A percentile compares a stretch with the other conserved stretches of the same genome.
Evolutionary conservation across 2,888 invertebrate genomes (phyloP).

Genomic region (Hanleya hanleyi): DNA sequence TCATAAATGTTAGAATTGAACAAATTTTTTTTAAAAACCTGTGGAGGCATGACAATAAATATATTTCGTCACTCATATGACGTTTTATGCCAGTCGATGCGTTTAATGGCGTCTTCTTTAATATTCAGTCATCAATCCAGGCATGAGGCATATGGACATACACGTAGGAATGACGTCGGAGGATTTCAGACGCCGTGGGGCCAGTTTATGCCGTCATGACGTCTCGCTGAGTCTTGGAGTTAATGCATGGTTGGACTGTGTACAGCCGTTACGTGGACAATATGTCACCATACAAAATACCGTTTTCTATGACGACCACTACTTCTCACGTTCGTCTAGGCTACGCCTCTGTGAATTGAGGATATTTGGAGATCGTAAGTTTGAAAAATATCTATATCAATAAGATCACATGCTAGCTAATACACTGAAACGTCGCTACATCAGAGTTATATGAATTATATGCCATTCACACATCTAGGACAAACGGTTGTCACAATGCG

Average conservation of each 20-base stretch:
- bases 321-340: neutral
- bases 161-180: constrained; percentile 2
- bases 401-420: too few species aligned
- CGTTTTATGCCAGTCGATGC: neutral
- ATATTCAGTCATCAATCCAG: neutral
- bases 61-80: neutral
- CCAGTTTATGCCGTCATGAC: neutral
- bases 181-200: neutral
- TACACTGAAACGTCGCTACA: too few species aligned
- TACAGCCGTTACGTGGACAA: neutral
- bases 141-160: neutral
- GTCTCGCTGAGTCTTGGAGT: neutral
- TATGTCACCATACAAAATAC: neutral
- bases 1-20: too few species aligned
- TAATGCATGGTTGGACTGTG: neutral
- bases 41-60: too few species aligned
- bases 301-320: neutral
- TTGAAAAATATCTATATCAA: too few species aligned
- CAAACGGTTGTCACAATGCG: too few species aligned
- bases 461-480: too few species aligned
- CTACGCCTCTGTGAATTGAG: neutral
- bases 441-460: too few species aligned
- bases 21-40: too few species aligned
- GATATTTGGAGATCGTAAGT: neutral
- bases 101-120: too few species aligned